Base-by-base conservation (phyloP, 2,113 vertebrate species). In the Okapia johnstoni region DNA sequence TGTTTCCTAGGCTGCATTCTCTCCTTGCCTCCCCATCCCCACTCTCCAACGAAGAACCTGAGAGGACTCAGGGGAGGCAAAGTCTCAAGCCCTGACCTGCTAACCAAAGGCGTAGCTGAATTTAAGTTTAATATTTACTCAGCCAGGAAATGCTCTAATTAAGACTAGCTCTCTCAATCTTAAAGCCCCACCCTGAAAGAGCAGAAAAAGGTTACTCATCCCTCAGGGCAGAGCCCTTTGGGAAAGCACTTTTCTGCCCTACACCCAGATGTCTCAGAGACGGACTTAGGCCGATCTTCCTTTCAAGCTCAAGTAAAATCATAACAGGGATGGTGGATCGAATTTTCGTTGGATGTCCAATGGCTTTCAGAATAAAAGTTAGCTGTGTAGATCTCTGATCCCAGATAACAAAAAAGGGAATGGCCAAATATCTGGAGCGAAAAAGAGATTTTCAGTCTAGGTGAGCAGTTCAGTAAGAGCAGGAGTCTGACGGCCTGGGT, bases 111-210 rank as follows among this genome's bases (percentile, higher is more conserved):
- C 23, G 7, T 77, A 91, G 70, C 70, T 87, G 88, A 89, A 87
- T 36, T 96, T 85, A 90, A 85, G 54, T 80, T 94, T 96, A 96
- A 95, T 95, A 97, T 96, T 98, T 97, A 98, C 97, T 97, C 94
- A 97, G 57, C 40, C 88, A 96, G 90, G 91, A 97, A 97, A 91
- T 88, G 33, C 70, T 96, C 77, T 94, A 89, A 96, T 97, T 97
- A 96, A 95, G 57, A 90, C 19, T 90, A 63, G 90, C 50, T 96
- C 94, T 97, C 96, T 96, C 93, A 95, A 70, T 93, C 85, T 92
- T 92, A 85, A 96, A 94, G 76, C 85, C 33, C 57, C 60, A 95
- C 96, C 96, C 94, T 52, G 25, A 43, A 89, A 89, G 57, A 66
- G 54, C 77, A 76, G 60, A 92, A 85, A 26, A 83, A 7, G 52